Conservation (phyloP, 2,888 invertebrate species). For the Pseudolycoriella hygida region DNA sequence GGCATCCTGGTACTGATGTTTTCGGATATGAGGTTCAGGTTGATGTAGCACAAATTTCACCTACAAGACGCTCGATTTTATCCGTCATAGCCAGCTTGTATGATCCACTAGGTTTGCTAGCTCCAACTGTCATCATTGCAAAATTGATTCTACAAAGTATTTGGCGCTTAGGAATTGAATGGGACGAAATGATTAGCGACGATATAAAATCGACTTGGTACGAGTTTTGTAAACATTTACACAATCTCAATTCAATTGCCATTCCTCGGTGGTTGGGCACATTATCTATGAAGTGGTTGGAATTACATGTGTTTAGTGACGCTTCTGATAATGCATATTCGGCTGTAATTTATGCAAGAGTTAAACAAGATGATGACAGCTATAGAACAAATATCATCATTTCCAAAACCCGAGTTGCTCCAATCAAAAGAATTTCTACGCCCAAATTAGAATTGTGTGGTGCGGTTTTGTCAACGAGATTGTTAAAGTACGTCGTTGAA, state of each 20-base stretch:
- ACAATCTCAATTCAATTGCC: not conserved
- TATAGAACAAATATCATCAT: not conserved
- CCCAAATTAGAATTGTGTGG: not conserved
- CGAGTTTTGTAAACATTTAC: not conserved
- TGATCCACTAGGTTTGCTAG: slow-evolving; percentile 10
- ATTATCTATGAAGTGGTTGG: not conserved
- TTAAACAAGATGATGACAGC: not conserved
- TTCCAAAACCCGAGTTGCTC: not conserved
- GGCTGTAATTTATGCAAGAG: not conserved
- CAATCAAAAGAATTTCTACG: not conserved
- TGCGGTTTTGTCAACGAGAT: not conserved
- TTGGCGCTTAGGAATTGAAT: slow-evolving; percentile 7
- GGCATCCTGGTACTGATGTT: not conserved
- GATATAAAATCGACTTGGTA: slow-evolving; percentile 4
- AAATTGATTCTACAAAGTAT: slow-evolving; percentile 11
- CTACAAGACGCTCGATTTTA: slow-evolving; percentile 8
- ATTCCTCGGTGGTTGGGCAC: not conserved
- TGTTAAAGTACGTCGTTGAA: not conserved
- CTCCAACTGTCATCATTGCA: slow-evolving; percentile 8
- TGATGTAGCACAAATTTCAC: not conserved
- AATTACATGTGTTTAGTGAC: slow-evolving; percentile 2
- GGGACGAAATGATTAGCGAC: slow-evolving; percentile 10
- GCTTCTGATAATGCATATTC: not conserved
- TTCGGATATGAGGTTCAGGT: not conserved
- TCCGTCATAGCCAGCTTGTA: slow-evolving; percentile 10